Evolutionary conservation across 1,140 invertebrate species (phyloP).

Genomic region (Brachionus rotundiformis): DNA sequence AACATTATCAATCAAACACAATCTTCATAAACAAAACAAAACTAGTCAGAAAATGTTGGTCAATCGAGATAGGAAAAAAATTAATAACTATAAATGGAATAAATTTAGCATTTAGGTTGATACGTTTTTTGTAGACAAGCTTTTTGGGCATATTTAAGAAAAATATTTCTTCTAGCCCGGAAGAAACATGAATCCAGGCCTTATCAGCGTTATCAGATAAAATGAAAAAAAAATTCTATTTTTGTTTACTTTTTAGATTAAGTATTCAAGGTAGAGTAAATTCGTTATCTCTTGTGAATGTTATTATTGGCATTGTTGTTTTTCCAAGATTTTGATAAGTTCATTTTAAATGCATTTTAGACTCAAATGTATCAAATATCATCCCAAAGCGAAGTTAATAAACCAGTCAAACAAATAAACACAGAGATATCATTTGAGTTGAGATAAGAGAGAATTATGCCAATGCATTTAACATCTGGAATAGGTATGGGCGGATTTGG

Average conservation of each 20-base stretch:
- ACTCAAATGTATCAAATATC: constrained; percentile 27
- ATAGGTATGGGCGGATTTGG: constrained; percentile 6
- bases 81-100: too few relatives aligned
- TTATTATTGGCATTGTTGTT: too few relatives aligned
- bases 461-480: constrained; percentile 14
- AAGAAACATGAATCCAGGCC: background rate
- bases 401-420: constrained; percentile 5
- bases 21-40: background rate
- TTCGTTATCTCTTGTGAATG: background rate
- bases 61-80: background rate
- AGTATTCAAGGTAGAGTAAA: constrained; percentile 43
- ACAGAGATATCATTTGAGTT: constrained; percentile 19
- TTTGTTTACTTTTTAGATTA: background rate
- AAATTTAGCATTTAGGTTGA: too few relatives aligned
- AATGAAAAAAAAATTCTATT: background rate
- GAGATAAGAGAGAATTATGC: background rate
- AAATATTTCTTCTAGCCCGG: background rate
- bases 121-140: background rate
- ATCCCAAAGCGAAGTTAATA: background rate
- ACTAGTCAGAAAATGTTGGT: background rate
- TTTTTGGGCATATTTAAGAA: background rate
- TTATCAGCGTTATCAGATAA: background rate
- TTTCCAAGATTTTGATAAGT: background rate
- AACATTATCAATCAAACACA: background rate
- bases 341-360: background rate